Base-by-base conservation (phyloP, 2,888 invertebrate genomes). In the Tetanocera ferruginea region DNA sequence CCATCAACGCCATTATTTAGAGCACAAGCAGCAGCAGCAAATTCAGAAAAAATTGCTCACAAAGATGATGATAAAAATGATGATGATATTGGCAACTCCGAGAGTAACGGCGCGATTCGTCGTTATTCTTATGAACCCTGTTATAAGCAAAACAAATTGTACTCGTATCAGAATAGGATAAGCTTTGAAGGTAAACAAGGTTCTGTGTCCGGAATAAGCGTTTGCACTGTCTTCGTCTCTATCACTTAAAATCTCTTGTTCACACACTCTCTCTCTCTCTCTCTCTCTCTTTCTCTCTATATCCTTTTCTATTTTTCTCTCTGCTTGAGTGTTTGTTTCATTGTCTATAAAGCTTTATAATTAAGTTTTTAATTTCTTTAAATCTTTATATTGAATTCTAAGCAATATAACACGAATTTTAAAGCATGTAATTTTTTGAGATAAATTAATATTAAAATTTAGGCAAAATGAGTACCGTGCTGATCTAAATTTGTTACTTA, bases 111-210 rank as follows among this genome's bases (percentile, higher is more conserved):
- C 57, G 60, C 73, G 49, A 79, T 79, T 79, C 79, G 75, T 80
- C 79, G 76, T 67, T 80, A 81, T 79, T 80, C 85, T 57, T 87
- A 88, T 81, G 86, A 87, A 82, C 87, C 87, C 69, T 87, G 87
- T 83, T 87, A 87, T 82, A 86, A 86, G 82, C 87, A 86, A 83
- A 84, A 82, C 82, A 86, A 87, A 85, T 87, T 87, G 84, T 86
- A 87, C 83, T 86, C 84, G 81, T 87, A 84, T 88, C 88, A 87
- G 83, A 87, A 85, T 83, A 87, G 87, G 86, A 85, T 86, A 83
- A 86, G 84, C 84, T 86, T 85, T 81, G 87, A 88, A 87, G 87
- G 87, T 87, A 87, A 87, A 81, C 31, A 5, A 8, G 43, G 49
- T 69, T 69, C 69, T 34, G 19, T 71, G 60, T 19, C 17, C 17